Conservation (phyloP, 2,888 invertebrate species). For the Rotaria macrura region DNA sequence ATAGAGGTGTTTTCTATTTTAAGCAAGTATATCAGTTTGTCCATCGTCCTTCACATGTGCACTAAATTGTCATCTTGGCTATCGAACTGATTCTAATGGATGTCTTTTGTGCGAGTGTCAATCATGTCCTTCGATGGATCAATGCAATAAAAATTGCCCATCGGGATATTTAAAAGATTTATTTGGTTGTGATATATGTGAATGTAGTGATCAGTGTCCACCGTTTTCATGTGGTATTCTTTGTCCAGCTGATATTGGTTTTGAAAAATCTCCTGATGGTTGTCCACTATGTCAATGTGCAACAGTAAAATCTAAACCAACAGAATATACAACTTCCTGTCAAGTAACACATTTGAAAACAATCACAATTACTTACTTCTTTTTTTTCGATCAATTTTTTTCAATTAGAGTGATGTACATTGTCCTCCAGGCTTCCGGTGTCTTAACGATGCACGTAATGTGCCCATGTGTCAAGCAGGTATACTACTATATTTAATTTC, state of each 20-base stretch:
- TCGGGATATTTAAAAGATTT: constrained; percentile 3
- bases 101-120: constrained; percentile 2
- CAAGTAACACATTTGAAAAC: neutral
- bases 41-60: neutral
- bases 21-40: neutral
- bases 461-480: constrained; percentile 5
- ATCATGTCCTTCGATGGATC: constrained; percentile 1
- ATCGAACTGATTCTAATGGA: neutral
- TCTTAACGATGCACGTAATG: neutral
- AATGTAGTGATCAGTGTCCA: constrained; percentile 7
- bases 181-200: constrained; percentile 9
- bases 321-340: neutral
- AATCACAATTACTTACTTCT: neutral
- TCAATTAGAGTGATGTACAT: neutral
- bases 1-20: neutral
- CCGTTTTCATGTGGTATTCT: neutral
- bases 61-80: neutral
- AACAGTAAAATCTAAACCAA: neutral
- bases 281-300: constrained; percentile 6
- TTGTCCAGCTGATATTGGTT: neutral
- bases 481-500: neutral
- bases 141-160: constrained; percentile 12
- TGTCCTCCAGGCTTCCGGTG: constrained; percentile 2
- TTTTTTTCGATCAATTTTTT: neutral
- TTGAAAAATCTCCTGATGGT: neutral